Evolutionary conservation across 1,140 invertebrate genomes (phyloP).

Genomic region (Drosophila erecta): DNA sequence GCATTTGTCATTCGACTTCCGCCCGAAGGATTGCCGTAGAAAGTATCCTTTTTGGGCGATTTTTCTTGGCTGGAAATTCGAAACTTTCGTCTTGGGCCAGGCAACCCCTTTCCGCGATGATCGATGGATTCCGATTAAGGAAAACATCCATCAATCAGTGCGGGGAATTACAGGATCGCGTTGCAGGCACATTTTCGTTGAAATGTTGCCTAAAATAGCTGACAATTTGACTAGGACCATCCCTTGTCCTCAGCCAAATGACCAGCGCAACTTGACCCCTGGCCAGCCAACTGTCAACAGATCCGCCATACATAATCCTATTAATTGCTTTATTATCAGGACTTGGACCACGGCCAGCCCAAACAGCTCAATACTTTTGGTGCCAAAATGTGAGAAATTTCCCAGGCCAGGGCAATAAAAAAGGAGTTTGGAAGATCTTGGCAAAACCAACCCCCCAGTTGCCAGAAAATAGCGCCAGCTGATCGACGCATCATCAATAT

Average conservation of each 20-base stretch:
- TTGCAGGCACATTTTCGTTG: constrained; percentile 22
- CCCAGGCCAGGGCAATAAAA: constrained; percentile 34
- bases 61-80: constrained; percentile 56
- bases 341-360: constrained; percentile 42
- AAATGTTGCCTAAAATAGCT: constrained; percentile 17
- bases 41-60: constrained; percentile 46
- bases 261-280: constrained; percentile 70
- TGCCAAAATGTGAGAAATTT: constrained; percentile 65
- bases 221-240: constrained; percentile 12
- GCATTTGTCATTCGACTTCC: constrained; percentile 75
- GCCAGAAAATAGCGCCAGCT: constrained; percentile 50
- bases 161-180: constrained; percentile 16
- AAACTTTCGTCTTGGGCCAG: constrained; percentile 53
- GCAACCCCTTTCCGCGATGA: constrained; percentile 37
- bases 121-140: constrained; percentile 45
- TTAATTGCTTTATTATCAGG: constrained; percentile 74
- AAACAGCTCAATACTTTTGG: constrained; percentile 68
- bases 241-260: constrained; percentile 42
- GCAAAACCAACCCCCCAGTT: constrained; percentile 45
- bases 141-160: constrained; percentile 38
- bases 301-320: constrained; percentile 63
- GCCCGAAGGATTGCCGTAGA: constrained; percentile 58
- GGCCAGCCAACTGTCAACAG: constrained; percentile 64
- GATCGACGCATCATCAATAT: constrained; percentile 74
- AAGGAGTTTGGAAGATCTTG: constrained; percentile 2